Base-by-base conservation (phyloP, 2,797 vertebrate genomes). In the Artibeus jamaicensis region DNA sequence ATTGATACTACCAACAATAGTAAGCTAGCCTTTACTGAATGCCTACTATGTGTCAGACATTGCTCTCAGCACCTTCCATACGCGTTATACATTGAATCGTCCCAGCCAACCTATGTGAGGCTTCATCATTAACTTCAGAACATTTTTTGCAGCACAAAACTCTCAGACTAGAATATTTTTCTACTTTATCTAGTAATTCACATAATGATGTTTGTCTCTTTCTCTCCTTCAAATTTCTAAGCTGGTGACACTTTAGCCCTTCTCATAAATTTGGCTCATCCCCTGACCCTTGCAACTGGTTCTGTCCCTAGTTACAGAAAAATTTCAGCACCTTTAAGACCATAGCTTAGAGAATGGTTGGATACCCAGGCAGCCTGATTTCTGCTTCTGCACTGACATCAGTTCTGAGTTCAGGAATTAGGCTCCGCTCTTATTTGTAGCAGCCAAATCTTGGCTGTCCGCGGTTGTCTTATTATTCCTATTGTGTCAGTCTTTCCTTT, bases 141-240 rank as follows among this genome's bases (percentile, higher is more conserved):
- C 19, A 29, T 3, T 65, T 9, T 39, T 46, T 68, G 10, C 1
- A 79, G 21, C 44, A 77, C 4, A n/a, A 6, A 24, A 91, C 10
- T 68, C 21, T 59, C 29, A 44, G 37, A 92, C 57, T 32, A 53
- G 18, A 39, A 68, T 68, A 37, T 29, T 50, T 70, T 86, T 73
- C 34, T 44, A 22, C 6, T 57, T 68, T 62, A 76, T 81, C 14
- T 21, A 68, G 48, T 37, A 85, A 32, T 81, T 71, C 53, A 65
- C 15, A 16, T 48, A 62, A 68, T 34, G 42, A 74, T 37, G 9
- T 32, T 79, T 91, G 62, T 53, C 26, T 95, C 26, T 59, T 91
- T 87, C 84, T 81, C 26, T 77, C 46, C n/a, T 62, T 42, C 81
- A 71, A 46, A 96, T 94, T 70, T 79, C 37, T 87, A 88, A 65